Percentiles rank a stretch among this genome's conserved stretches.
These are phyloP conservation scores for Neopipo cinnamomea DNA, from an alignment of 2,113 vertebrate genomes.

Conservation along the genomic window DNA sequence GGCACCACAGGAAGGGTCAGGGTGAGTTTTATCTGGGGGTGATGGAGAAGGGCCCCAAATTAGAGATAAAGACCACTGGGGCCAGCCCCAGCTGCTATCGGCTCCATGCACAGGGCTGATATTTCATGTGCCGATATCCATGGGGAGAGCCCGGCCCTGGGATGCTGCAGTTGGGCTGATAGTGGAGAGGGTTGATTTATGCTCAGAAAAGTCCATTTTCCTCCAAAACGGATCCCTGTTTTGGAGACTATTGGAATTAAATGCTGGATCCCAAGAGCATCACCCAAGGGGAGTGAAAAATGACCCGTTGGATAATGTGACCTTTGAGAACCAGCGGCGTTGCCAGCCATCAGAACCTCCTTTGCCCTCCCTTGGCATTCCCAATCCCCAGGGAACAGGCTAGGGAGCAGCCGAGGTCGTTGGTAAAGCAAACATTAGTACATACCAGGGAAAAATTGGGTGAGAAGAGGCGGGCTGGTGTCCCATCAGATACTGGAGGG, in stretches of 20 bases:
- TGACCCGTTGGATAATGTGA: accelerated
- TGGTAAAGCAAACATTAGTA: background rate
- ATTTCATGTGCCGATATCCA: conserved; percentile 73
- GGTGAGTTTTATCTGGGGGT: conserved; percentile 83
- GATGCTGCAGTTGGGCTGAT: background rate
- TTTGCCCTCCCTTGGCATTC: background rate
- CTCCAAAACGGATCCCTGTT: accelerated
- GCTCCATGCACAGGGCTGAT: conserved; percentile 78
- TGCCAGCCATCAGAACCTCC: background rate
- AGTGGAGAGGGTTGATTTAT: background rate
- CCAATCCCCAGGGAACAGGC: background rate
- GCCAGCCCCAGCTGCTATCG: conserved; percentile 77
- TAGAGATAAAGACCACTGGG: conserved; percentile 80
- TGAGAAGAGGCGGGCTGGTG: conserved; percentile 22
- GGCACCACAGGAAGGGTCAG: conserved; percentile 73
- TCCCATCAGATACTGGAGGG: conserved; percentile 23
- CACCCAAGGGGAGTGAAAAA: background rate
- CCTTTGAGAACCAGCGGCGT: background rate
- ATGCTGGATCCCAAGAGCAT: background rate
- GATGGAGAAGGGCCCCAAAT: conserved; percentile 87
- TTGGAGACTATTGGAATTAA: accelerated
- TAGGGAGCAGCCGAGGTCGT: background rate
- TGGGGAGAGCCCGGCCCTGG: background rate
- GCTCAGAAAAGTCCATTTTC: background rate
- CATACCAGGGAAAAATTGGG: background rate